Evolutionary conservation across 2,797 vertebrate genomes (phyloP).

Genomic region (Acanthopagrus latus): DNA sequence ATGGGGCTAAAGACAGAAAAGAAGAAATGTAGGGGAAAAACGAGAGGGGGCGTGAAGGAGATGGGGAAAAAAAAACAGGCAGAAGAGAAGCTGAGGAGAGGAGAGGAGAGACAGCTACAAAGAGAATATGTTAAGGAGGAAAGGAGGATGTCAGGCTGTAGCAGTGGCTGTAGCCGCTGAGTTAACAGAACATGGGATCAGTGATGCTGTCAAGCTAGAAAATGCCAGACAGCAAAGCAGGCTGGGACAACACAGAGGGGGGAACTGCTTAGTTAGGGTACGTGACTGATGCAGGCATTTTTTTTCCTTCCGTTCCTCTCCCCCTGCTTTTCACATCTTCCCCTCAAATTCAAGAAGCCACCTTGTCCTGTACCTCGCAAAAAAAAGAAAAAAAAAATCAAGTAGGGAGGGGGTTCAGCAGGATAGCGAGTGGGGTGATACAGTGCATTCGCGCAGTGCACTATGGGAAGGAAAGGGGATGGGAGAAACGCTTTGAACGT

Average conservation of each 20-base stretch:
- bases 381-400: constrained; percentile 24
- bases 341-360: constrained; percentile 46
- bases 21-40: neutral
- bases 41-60: neutral
- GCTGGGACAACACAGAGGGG: constrained; percentile 54
- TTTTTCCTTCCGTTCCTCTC: neutral
- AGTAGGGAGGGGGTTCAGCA: constrained; percentile 22
- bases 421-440: constrained; percentile 53
- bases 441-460: constrained; percentile 74
- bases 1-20: constrained; percentile 11
- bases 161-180: constrained; percentile 64
- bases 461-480: constrained; percentile 74
- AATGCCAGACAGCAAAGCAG: constrained; percentile 70
- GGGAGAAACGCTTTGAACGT: constrained; percentile 69
- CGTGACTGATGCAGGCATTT: constrained; percentile 56
- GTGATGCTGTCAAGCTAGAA: constrained; percentile 71
- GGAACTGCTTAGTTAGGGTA: constrained; percentile 62
- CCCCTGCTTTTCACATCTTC: constrained; percentile 26
- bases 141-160: constrained; percentile 54
- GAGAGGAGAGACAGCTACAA: constrained; percentile 46
- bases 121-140: constrained; percentile 63
- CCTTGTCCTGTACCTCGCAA: constrained; percentile 41
- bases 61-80: neutral
- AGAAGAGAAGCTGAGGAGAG: constrained; percentile 20
- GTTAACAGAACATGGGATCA: constrained; percentile 76